Conservation (phyloP, 2,113 vertebrate species). For the Spheniscus mendiculus region DNA sequence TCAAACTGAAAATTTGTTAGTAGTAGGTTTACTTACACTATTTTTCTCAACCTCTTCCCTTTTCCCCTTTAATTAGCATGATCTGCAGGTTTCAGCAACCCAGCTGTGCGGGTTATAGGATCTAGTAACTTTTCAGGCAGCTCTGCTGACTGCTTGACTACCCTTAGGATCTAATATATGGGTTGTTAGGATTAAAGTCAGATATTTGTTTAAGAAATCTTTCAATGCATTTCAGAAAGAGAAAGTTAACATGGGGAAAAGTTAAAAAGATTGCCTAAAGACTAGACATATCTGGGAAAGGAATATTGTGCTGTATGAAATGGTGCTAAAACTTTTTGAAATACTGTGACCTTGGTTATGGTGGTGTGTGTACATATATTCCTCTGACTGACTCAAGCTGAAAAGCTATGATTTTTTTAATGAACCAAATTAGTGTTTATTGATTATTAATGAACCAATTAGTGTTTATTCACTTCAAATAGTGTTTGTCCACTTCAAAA, state of each 20-base stretch:
- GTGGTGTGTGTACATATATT: neutral
- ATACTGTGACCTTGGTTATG: neutral
- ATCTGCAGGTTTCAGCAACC: constrained; percentile 22
- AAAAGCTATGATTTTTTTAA: constrained; percentile 7
- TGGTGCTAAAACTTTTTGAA: neutral
- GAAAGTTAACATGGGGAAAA: neutral
- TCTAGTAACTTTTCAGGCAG: constrained; percentile 30
- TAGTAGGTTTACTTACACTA: neutral
- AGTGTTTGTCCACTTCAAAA: neutral
- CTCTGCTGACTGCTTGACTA: constrained; percentile 16
- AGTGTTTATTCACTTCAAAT: constrained; percentile 3
- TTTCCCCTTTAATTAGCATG: constrained; percentile 17
- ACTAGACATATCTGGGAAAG: neutral
- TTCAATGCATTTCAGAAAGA: neutral
- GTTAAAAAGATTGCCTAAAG: neutral
- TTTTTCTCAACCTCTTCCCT: neutral
- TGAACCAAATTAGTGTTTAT: constrained; percentile 7
- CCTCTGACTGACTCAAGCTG: neutral
- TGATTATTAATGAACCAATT: neutral
- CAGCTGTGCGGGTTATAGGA: constrained; percentile 31
- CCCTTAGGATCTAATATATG: constrained; percentile 48
- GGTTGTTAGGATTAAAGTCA: constrained; percentile 46
- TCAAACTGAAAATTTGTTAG: neutral
- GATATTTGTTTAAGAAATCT: constrained; percentile 24
- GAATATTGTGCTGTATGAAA: neutral